phyloP scores from a whole-genome alignment of 2,113 vertebrate species.

The Solea solea region DNA sequence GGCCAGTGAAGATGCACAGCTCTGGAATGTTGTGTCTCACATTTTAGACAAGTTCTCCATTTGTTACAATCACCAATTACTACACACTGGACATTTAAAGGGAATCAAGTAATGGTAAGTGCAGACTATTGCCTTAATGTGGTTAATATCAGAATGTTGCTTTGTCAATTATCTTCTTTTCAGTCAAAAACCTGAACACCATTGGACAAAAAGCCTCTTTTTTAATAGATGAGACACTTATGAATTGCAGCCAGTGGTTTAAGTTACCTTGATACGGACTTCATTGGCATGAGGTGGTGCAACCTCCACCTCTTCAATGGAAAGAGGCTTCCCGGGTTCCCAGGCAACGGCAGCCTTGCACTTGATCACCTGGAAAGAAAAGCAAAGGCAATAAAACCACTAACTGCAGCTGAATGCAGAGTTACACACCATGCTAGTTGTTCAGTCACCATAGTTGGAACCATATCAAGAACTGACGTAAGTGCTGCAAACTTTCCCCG shows the following conservation, averaged over 20 bases:
- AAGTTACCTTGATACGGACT: slow-evolving; percentile 83
- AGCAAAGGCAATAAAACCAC: not conserved
- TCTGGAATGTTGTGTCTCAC: no score
- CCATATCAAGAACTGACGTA: not conserved
- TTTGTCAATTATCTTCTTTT: no score
- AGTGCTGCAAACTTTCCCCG: not conserved
- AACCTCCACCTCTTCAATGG: slow-evolving; percentile 85
- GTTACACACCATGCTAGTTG: not conserved
- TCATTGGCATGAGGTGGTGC: slow-evolving; percentile 84
- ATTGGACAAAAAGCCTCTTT: no score
- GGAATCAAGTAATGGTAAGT: no score
- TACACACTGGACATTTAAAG: no score
- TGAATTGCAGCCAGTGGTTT: not conserved
- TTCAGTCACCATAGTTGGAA: slow-evolving; percentile 1
- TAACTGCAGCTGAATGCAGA: not conserved
- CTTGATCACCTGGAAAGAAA: slow-evolving; percentile 81
- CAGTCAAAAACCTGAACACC: no score
- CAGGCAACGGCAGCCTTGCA: slow-evolving; percentile 86
- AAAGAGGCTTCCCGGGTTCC: slow-evolving; percentile 81
- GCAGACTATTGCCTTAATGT: no score
- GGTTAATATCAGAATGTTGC: no score
- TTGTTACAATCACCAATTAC: no score
- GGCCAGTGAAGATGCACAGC: no score
- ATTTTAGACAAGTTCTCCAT: no score
- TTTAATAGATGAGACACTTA: no score